Evolutionary conservation across 92 coral and sea anemone genomes (phyloP).

Genomic region (Siderastrea radians): DNA sequence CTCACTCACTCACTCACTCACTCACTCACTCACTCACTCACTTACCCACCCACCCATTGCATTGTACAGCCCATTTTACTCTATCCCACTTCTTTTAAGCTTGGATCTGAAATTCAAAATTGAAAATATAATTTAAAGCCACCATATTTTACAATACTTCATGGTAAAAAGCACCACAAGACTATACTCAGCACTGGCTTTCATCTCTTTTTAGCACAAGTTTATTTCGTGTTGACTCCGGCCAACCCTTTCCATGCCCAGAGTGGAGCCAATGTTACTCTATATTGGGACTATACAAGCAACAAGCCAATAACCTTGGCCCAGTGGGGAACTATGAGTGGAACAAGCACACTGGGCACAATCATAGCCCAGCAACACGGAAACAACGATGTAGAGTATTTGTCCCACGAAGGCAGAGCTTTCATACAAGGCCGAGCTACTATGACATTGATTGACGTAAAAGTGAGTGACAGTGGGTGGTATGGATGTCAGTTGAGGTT

Average conservation of each 20-base stretch:
- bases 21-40: not conserved
- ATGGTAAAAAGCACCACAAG: too few species aligned
- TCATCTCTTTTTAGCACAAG: conserved; percentile 19
- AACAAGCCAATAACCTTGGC: conserved; percentile 17
- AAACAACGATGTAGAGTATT: conserved; percentile 26
- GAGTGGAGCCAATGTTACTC: conserved; percentile 42
- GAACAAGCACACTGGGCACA: conserved; percentile 12
- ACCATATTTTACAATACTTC: too few species aligned
- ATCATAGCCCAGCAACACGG: conserved; percentile 66
- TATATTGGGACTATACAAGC: conserved; percentile 71
- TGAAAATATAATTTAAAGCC: too few species aligned
- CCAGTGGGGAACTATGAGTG: conserved; percentile 55
- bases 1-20: conserved; percentile 3
- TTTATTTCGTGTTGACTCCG: conserved; percentile 64
- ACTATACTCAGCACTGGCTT: too few species aligned
- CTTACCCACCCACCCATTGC: not conserved
- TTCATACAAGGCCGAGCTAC: conserved; percentile 29
- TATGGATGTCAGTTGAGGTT: conserved; percentile 72
- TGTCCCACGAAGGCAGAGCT: conserved; percentile 30
- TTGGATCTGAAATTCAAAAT: too few species aligned
- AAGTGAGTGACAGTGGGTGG: conserved; percentile 51
- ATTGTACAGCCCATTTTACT: too few species aligned
- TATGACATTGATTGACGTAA: conserved; percentile 23
- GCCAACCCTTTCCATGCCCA: conserved; percentile 47
- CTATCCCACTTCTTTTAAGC: too few species aligned